Percentiles rank a stretch among this genome's conserved stretches.
These are phyloP conservation scores for Peromyscus polionotus DNA, from an alignment of 2,113 vertebrate species.

Conservation along the genomic window DNA sequence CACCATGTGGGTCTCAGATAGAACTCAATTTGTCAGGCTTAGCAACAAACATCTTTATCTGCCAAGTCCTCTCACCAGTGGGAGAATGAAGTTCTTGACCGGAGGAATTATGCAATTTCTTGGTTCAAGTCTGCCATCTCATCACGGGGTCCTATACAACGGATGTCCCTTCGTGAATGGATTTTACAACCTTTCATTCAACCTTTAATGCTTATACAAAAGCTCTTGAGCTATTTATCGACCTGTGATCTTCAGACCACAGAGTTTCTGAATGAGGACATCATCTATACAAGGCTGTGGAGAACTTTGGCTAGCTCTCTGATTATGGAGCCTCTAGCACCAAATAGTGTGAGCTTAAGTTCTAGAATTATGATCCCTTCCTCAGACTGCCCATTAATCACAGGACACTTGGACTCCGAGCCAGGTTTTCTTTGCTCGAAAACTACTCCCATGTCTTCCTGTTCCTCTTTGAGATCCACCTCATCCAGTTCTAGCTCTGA, in stretches of 20 bases:
- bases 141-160: neutral
- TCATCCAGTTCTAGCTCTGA: neutral
- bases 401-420: neutral
- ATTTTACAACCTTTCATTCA: neutral
- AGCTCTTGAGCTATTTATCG: neutral
- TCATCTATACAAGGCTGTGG: neutral
- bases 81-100: neutral
- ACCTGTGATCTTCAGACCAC: neutral
- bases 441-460: neutral
- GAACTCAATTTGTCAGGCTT: neutral
- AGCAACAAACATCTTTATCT: neutral
- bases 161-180: neutral
- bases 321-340: neutral
- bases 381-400: neutral
- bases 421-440: neutral
- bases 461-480: neutral
- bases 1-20: neutral
- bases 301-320: neutral
- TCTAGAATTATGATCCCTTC: neutral
- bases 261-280: constrained; percentile 24
- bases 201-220: neutral
- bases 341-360: neutral
- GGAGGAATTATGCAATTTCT: constrained; percentile 9
- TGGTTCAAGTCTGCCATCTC: neutral
- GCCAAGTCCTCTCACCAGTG: neutral